Percentiles rank a stretch among this genome's conserved stretches.
phyloP scores from a whole-genome alignment of 2,797 vertebrate species.

The Sebastolobus alascanus region DNA sequence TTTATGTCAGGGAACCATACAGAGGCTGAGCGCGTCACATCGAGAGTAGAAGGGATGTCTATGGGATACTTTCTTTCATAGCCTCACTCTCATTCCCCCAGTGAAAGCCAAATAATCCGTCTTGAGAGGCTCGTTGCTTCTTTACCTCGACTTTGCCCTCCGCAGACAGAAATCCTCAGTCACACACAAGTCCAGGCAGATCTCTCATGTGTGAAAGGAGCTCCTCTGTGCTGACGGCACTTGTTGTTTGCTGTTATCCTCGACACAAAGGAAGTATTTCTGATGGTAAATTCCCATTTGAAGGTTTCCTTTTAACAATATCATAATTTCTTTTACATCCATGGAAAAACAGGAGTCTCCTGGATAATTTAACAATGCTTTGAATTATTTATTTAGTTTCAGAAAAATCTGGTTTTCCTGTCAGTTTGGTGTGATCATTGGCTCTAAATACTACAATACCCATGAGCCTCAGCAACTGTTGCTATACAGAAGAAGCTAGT shows the following conservation, averaged over 20 bases:
- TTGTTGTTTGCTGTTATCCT: slow-evolving; percentile 23
- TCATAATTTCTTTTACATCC: no score
- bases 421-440: neutral
- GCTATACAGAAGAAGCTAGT: neutral
- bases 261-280: fast-evolving
- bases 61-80: neutral
- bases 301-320: neutral
- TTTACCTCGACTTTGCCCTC: slow-evolving; percentile 20
- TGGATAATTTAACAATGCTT: neutral
- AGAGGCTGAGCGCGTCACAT: neutral
- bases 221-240: slow-evolving; percentile 2
- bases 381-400: neutral
- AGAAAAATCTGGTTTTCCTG: neutral
- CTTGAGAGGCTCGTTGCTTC: slow-evolving; percentile 6
- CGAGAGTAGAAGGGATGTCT: neutral
- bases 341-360: no score
- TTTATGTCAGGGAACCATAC: slow-evolving; percentile 21
- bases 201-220: slow-evolving; percentile 5
- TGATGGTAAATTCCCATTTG: neutral
- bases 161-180: neutral
- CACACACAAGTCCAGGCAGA: neutral
- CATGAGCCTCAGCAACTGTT: neutral
- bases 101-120: slow-evolving; percentile 25
- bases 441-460: neutral
- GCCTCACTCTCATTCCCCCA: slow-evolving; percentile 10